phyloP scores from a whole-genome alignment of 2,888 invertebrate genomes.

The Arenicola marina region DNA sequence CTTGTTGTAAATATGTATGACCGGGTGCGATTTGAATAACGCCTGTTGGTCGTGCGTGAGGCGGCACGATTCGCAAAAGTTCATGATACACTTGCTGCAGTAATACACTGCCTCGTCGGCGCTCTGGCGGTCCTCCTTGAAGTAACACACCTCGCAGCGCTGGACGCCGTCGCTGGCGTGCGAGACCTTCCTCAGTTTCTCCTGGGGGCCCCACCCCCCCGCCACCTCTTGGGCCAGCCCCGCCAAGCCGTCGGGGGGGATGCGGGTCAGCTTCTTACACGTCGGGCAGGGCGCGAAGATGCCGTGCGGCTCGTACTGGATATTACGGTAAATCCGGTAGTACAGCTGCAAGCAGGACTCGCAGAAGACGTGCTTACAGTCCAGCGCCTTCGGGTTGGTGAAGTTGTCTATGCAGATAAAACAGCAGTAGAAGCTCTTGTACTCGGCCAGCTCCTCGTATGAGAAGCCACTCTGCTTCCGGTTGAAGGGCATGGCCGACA shows the following conservation, averaged over 20 bases:
- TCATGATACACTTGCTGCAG: constrained; percentile 30
- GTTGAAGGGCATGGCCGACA: too few relatives aligned
- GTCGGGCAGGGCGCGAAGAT: constrained; percentile 8
- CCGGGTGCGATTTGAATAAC: constrained; percentile 25
- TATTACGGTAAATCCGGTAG: neutral
- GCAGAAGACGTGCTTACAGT: constrained; percentile 21
- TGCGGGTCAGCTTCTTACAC: constrained; percentile 3
- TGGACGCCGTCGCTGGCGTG: constrained; percentile 6
- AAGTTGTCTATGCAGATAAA: constrained; percentile 10
- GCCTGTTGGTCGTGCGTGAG: constrained; percentile 16
- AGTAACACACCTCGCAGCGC: constrained; percentile 16
- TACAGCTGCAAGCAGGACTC: constrained; percentile 16
- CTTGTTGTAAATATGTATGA: constrained; percentile 30
- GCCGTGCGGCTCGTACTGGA: neutral
- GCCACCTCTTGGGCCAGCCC: neutral
- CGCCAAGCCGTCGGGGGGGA: neutral
- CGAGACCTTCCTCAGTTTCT: constrained; percentile 5
- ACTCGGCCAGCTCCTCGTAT: neutral
- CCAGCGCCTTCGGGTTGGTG: constrained; percentile 8
- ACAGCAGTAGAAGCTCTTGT: constrained; percentile 2
- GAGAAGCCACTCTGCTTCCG: neutral
- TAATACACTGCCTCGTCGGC: constrained; percentile 20
- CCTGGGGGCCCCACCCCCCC: neutral
- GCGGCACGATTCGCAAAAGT: constrained; percentile 27
- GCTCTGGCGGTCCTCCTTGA: neutral